Percentiles rank a stretch among this genome's conserved stretches.
Evolutionary conservation across 2,797 vertebrate species (phyloP).

Genomic region (Petrocephalus sullivani): DNA sequence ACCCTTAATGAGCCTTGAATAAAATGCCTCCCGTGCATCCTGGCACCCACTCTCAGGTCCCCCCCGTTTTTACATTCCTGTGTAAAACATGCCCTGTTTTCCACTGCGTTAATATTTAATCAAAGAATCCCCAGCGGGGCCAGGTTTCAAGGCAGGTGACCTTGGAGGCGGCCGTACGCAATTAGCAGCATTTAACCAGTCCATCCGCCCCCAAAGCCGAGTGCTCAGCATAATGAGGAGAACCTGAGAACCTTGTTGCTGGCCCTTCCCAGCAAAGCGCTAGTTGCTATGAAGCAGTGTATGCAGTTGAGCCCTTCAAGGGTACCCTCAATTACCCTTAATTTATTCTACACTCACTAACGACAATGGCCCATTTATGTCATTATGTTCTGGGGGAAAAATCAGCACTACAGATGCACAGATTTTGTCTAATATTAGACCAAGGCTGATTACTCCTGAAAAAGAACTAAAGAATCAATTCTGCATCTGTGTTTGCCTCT

Average conservation of each 20-base stretch:
- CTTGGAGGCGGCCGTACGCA: constrained; percentile 9
- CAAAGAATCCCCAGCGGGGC: neutral
- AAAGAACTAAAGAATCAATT: neutral
- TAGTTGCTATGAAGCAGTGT: neutral
- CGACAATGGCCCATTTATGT: constrained; percentile 2
- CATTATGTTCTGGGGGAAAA: neutral
- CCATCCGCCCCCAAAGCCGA: neutral
- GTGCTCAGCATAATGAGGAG: constrained; percentile 13
- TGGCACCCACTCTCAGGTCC: neutral
- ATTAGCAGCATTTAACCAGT: constrained; percentile 20
- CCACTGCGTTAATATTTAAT: constrained; percentile 15
- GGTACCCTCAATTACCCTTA: neutral
- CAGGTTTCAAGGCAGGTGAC: constrained; percentile 1
- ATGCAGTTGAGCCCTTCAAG: neutral
- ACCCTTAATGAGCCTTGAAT: neutral
- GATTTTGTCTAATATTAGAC: neutral
- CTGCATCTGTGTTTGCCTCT: neutral
- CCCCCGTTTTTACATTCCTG: neutral
- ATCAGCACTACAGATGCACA: neutral
- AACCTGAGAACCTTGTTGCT: neutral
- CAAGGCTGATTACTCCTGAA: neutral
- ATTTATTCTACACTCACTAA: constrained; percentile 4
- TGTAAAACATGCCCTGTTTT: neutral
- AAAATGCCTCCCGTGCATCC: neutral
- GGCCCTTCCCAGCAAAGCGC: neutral